Percentiles rank a stretch among this genome's conserved stretches.
Evolutionary conservation across 2,113 vertebrate species (phyloP).

Genomic region (Dipodomys ordii): DNA sequence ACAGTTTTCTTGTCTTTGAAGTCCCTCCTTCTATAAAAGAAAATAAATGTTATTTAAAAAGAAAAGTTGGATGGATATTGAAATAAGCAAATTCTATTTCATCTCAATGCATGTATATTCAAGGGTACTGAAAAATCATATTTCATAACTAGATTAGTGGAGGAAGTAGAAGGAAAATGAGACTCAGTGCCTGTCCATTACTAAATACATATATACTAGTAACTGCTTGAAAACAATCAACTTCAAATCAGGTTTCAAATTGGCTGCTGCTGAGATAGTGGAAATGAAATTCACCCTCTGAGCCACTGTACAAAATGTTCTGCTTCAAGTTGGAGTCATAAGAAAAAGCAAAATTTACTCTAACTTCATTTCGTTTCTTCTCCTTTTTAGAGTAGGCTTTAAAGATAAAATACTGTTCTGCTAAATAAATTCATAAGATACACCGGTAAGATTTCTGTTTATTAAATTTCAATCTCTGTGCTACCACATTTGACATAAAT

Average conservation of each 20-base stretch:
- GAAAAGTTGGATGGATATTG: slow-evolving; percentile 52
- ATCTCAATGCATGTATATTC: slow-evolving; percentile 32
- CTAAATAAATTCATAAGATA: slow-evolving; percentile 61
- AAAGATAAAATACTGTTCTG: slow-evolving; percentile 57
- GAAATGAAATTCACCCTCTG: slow-evolving; percentile 66
- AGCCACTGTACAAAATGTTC: slow-evolving; percentile 41
- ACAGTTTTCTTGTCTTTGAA: not conserved
- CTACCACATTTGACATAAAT: slow-evolving; percentile 67
- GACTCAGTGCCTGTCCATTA: slow-evolving; percentile 37
- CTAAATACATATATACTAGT: slow-evolving; percentile 39
- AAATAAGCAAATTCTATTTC: slow-evolving; percentile 59
- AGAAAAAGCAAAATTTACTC: not conserved
- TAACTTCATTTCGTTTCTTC: slow-evolving; percentile 39
- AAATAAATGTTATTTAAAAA: slow-evolving; percentile 58
- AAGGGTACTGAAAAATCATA: slow-evolving; percentile 64
- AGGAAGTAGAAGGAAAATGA: slow-evolving; percentile 63
- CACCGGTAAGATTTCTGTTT: slow-evolving; percentile 61
- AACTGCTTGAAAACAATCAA: slow-evolving; percentile 69
- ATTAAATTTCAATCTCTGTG: slow-evolving; percentile 59
- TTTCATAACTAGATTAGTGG: slow-evolving; percentile 62
- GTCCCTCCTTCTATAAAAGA: slow-evolving; percentile 1
- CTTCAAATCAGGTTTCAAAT: slow-evolving; percentile 70
- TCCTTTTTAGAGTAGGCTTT: slow-evolving; percentile 44
- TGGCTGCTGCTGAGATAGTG: slow-evolving; percentile 49
- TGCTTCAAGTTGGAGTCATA: slow-evolving; percentile 49